phyloP scores from a whole-genome alignment of 2,888 invertebrate genomes.

The Agriopis marginaria region DNA sequence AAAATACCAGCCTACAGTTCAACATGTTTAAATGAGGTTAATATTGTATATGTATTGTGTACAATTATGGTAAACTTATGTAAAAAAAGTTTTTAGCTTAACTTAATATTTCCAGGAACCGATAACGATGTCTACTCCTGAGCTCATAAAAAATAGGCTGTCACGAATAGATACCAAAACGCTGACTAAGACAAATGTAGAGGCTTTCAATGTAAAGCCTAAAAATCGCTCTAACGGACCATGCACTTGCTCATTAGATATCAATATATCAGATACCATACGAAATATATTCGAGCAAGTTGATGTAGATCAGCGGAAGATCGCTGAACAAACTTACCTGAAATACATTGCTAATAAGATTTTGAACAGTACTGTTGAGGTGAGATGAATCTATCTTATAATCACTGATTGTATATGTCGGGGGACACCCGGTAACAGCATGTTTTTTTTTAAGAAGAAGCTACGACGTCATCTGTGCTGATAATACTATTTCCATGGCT shows the following conservation, averaged over 20 bases:
- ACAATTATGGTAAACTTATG: neutral
- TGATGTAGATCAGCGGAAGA: constrained; percentile 72
- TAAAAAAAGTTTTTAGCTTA: neutral
- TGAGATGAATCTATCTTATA: constrained; percentile 46
- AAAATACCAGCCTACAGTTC: constrained; percentile 53
- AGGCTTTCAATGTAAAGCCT: constrained; percentile 73
- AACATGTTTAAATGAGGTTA: constrained; percentile 61
- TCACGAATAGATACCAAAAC: constrained; percentile 56
- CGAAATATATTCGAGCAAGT: constrained; percentile 80
- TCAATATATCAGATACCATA: constrained; percentile 76
- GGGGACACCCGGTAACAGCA: no score
- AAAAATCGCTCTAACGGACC: constrained; percentile 65
- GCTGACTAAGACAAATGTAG: constrained; percentile 73
- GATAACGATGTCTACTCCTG: constrained; percentile 57
- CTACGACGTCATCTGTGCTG: no score
- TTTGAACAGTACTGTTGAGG: constrained; percentile 66
- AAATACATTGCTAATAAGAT: constrained; percentile 79
- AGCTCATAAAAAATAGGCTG: constrained; percentile 58
- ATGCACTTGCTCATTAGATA: constrained; percentile 75
- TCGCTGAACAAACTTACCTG: constrained; percentile 72
- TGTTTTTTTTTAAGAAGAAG: no score
- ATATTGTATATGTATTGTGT: constrained; percentile 4
- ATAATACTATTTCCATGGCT: no score
- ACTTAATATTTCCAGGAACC: constrained; percentile 58
- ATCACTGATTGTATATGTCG: neutral